Conservation (phyloP, 2,888 invertebrate species). For the Lithophane ornitopus region DNA sequence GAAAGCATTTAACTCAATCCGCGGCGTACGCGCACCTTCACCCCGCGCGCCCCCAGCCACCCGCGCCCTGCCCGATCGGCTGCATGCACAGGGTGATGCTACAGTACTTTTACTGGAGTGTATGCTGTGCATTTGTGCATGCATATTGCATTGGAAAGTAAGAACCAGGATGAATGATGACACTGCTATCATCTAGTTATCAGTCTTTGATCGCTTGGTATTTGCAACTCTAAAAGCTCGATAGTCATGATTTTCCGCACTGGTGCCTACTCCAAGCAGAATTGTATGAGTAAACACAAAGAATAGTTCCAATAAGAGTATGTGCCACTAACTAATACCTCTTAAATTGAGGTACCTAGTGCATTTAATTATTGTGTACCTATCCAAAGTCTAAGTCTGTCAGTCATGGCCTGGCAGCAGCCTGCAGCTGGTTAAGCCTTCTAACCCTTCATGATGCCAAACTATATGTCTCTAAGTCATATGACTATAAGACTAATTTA, state of each 20-base stretch:
- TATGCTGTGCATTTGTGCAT: not conserved
- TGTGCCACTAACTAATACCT: not conserved
- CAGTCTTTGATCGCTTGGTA: not conserved
- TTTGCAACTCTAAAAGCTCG: not conserved
- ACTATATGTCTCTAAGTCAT: too few species aligned
- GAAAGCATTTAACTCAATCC: slow-evolving; percentile 88
- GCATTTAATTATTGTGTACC: not conserved
- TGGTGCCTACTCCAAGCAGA: not conserved
- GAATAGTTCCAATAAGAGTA: slow-evolving; percentile 6
- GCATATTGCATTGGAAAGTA: not conserved
- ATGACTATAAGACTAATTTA: too few species aligned
- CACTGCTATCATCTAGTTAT: not conserved
- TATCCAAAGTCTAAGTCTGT: not conserved
- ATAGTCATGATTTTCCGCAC: not conserved
- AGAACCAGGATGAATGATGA: not conserved
- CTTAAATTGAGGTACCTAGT: not conserved
- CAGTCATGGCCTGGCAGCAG: not conserved
- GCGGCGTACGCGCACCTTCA: slow-evolving; percentile 74
- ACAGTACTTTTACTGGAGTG: not conserved
- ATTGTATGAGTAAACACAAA: not conserved
- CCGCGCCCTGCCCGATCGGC: slow-evolving; percentile 1
- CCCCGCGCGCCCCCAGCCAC: slow-evolving; percentile 24
- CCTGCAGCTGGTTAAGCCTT: not conserved
- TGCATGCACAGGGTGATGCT: slow-evolving; percentile 54
- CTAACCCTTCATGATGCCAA: not conserved